phyloP scores from a whole-genome alignment of 2,113 vertebrate genomes.

The Peromyscus polionotus region DNA sequence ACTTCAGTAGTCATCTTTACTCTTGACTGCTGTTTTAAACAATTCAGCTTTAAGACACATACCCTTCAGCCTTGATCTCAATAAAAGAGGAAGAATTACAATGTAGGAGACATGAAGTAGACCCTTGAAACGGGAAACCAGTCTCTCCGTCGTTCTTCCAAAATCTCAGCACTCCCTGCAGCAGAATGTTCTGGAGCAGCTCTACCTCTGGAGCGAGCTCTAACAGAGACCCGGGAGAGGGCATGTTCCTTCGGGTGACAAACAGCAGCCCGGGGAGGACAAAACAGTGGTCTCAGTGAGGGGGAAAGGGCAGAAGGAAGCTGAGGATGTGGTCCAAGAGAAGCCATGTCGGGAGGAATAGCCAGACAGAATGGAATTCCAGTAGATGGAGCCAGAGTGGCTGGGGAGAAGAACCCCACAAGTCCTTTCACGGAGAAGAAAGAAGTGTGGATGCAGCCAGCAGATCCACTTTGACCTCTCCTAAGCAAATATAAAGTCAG shows the following conservation, averaged over 20 bases:
- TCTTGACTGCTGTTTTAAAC: conserved; percentile 61
- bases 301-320: background rate
- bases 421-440: conserved; percentile 3
- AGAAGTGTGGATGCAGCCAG: background rate
- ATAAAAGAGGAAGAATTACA: conserved; percentile 7
- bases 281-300: background rate
- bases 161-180: background rate
- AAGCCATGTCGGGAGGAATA: background rate
- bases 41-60: conserved; percentile 59
- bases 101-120: background rate
- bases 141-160: background rate
- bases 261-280: background rate
- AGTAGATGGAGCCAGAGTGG: background rate
- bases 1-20: conserved; percentile 29
- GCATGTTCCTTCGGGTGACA: background rate
- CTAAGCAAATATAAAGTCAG: background rate
- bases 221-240: background rate
- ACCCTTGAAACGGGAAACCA: background rate
- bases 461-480: background rate
- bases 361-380: background rate
- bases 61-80: conserved; percentile 4
- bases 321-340: background rate
- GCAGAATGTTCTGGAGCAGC: background rate
- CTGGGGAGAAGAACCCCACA: background rate
- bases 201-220: background rate